These are phyloP conservation scores for Nephrotoma flavescens DNA, from an alignment of 2,888 invertebrate genomes.

Conservation along the genomic window DNA sequence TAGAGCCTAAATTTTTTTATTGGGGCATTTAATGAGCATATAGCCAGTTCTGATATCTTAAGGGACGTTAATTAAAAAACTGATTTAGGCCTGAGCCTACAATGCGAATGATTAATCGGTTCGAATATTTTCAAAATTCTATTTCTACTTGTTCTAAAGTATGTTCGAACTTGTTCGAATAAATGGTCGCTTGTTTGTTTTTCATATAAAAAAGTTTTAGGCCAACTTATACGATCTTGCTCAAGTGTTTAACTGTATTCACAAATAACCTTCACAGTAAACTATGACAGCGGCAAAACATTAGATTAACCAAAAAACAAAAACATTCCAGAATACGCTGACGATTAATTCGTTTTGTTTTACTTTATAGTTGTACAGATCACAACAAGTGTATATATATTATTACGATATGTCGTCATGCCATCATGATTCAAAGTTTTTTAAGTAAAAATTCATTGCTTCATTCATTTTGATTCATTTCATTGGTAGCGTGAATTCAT, in stretches of 20 bases:
- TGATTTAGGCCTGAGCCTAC: too few species aligned
- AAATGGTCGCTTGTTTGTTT: too few species aligned
- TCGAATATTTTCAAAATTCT: too few species aligned
- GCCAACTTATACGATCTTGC: too few species aligned
- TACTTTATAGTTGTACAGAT: neutral
- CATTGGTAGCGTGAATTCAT: neutral
- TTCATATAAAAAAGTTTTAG: too few species aligned
- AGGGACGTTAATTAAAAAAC: too few species aligned
- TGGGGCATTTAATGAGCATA: too few species aligned
- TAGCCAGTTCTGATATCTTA: too few species aligned
- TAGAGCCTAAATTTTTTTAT: too few species aligned
- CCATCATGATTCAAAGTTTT: neutral
- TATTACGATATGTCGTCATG: neutral
- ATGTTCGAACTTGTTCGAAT: too few species aligned
- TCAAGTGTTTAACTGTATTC: neutral
- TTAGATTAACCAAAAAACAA: neutral
- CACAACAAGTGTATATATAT: neutral
- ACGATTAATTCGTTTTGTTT: neutral
- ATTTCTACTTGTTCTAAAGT: too few species aligned
- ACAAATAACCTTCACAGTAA: neutral
- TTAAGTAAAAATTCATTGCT: neutral
- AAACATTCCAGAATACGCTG: neutral
- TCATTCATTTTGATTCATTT: neutral
- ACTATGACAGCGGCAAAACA: neutral
- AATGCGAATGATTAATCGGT: too few species aligned